Conservation (phyloP, 2,113 vertebrate species). For the Ameiurus melas region DNA sequence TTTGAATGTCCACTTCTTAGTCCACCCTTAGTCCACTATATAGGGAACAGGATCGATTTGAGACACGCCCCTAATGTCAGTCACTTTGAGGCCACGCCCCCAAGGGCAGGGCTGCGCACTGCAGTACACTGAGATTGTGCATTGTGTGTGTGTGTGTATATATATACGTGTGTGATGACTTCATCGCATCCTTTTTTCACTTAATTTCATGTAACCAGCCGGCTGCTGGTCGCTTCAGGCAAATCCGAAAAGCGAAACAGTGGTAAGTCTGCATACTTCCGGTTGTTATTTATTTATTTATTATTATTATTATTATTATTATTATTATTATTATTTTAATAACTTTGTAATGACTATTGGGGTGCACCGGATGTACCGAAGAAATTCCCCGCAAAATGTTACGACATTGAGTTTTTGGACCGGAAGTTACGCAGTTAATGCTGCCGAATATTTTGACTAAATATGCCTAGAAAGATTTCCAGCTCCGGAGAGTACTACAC, state of each 20-base stretch:
- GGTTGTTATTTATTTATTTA: no score
- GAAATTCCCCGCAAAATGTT: neutral
- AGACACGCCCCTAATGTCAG: neutral
- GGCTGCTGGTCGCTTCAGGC: neutral
- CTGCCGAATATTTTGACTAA: neutral
- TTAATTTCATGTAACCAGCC: neutral
- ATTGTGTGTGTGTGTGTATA: neutral
- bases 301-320: neutral
- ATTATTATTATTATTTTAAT: neutral
- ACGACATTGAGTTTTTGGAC: neutral
- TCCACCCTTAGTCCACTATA: neutral
- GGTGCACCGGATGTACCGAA: neutral
- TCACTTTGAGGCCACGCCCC: slow-evolving; percentile 35
- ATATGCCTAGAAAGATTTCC: neutral
- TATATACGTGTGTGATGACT: neutral
- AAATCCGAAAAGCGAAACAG: neutral
- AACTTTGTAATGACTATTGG: neutral
- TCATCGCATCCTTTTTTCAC: slow-evolving; percentile 2
- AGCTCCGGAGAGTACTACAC: neutral
- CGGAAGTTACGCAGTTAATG: neutral
- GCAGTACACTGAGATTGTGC: slow-evolving; percentile 39
- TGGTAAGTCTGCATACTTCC: slow-evolving; percentile 27
- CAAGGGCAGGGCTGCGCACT: slow-evolving; percentile 32
- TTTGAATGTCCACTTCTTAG: neutral
- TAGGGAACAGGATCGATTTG: neutral